phyloP scores from a whole-genome alignment of 2,797 vertebrate species.

The Girardinus metallicus region DNA sequence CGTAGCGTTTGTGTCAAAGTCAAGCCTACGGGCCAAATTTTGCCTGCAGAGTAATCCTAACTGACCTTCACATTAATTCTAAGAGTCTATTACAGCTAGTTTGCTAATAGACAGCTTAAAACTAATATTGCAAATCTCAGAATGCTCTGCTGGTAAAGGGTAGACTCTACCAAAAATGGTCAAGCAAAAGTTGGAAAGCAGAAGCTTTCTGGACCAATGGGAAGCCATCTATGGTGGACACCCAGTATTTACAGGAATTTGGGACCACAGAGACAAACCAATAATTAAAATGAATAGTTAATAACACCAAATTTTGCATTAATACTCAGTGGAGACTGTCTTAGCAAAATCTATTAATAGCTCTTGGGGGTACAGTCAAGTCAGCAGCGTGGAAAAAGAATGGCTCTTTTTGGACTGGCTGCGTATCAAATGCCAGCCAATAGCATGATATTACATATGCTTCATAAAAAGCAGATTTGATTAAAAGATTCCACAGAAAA shows the following conservation, averaged over 20 bases:
- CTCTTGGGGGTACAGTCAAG: too few relatives aligned
- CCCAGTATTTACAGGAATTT: not conserved
- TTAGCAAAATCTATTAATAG: not conserved
- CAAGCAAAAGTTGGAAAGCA: not conserved
- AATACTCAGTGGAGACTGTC: not conserved
- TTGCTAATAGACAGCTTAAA: not conserved
- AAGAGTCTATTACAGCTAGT: not conserved
- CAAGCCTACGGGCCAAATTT: not conserved
- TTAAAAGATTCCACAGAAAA: too few relatives aligned
- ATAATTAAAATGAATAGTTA: not conserved
- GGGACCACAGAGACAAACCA: too few relatives aligned
- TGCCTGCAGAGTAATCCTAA: not conserved
- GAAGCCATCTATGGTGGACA: not conserved
- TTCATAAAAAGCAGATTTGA: too few relatives aligned
- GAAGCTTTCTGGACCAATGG: not conserved
- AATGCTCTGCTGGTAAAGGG: not conserved
- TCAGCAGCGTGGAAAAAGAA: too few relatives aligned
- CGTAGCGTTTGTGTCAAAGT: not conserved
- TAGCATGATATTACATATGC: not conserved
- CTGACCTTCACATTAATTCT: not conserved
- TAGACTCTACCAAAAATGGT: not conserved
- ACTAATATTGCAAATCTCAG: not conserved
- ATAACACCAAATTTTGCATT: not conserved
- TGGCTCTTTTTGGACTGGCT: too few relatives aligned
- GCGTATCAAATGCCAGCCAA: not conserved